A percentile compares a stretch with the other conserved stretches of the same genome.
Evolutionary conservation across 2,888 invertebrate genomes (phyloP).

Genomic region (Epinotia ramella): DNA sequence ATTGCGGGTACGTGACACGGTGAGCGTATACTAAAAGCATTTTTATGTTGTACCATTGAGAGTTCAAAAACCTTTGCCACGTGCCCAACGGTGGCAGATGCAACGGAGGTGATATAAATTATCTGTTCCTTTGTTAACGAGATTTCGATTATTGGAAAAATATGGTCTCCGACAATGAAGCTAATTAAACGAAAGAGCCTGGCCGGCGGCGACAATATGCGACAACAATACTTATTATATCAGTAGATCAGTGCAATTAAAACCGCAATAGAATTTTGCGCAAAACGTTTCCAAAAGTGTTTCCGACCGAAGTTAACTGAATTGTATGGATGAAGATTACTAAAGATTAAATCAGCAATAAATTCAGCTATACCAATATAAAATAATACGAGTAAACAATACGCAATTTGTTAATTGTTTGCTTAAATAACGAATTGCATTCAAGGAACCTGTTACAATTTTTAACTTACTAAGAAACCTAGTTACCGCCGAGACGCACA

Average conservation of each 20-base stretch:
- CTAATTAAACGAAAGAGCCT: slow-evolving; percentile 67
- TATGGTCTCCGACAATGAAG: slow-evolving; percentile 74
- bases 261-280: slow-evolving; percentile 36
- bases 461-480: slow-evolving; percentile 36
- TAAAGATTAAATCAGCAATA: slow-evolving; percentile 2
- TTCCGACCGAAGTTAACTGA: slow-evolving; percentile 3
- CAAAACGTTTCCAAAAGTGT: slow-evolving; percentile 10
- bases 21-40: slow-evolving; percentile 57
- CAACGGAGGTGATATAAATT: slow-evolving; percentile 61
- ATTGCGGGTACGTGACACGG: slow-evolving; percentile 60
- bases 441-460: slow-evolving; percentile 34
- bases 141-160: slow-evolving; percentile 55
- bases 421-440: slow-evolving; percentile 28
- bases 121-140: slow-evolving; percentile 60
- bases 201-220: slow-evolving; percentile 33
- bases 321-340: slow-evolving; percentile 12
- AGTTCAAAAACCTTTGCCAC: slow-evolving; percentile 60
- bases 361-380: not conserved
- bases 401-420: not conserved
- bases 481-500: slow-evolving; percentile 31
- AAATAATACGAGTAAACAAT: not conserved
- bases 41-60: slow-evolving; percentile 55
- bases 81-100: slow-evolving; percentile 67
- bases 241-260: slow-evolving; percentile 42
- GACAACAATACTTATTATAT: slow-evolving; percentile 41